Base-by-base conservation (phyloP, 1,140 invertebrate species). In the Heliconius hewitsoni region DNA sequence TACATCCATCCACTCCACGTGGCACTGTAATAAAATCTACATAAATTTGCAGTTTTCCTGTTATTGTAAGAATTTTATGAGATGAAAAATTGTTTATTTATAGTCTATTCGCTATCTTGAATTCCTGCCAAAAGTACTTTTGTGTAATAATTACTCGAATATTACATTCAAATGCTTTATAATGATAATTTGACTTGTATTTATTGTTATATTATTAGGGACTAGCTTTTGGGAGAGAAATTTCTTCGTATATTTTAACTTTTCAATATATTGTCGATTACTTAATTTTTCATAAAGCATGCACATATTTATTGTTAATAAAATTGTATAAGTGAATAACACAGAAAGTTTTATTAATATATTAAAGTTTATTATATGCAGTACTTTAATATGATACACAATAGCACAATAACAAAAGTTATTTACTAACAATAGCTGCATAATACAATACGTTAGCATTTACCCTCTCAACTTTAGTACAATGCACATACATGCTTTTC, bases 81-180 rank as follows among this genome's bases (percentile, higher is more conserved):
- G 42, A 46, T 16, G 42, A 4, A 16, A 46, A 46, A 46, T 46
- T 46, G 42, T 16, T 46, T 46, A 13, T 46, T 46, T 46, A 13
- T 46, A 46, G 42, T 46, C 42, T 81, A 83, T 85, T 87, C 84
- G 27, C 30, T 70, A 70, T 70, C n/a, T 27, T 70, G 66, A 55
- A 55, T 55, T 55, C 2, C 52, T 55, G 52, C 52, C 52, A 55
- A 8, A 55, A 19, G 16, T 55, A 8, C 5, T 55, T 55, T 55
- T 55, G 5, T 55, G 52, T 55, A n/a, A 46, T 46, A 46, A 46
- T 46, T 46, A 13, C 42, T 46, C 3, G 13, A 46, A 46, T 46
- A 46, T 46, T 42, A 42, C 42, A 42, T 42, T 42, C 42, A 42
- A 42, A 13, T 42, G 4, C 42, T 4, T 46, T 4, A 46, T 46